These are phyloP conservation scores for mouse (Mus musculus) DNA, from an alignment of 2,113 vertebrate genomes.

Conservation along the genomic window GRCm39 chr4:39660501-39661000, in stretches of 20 bases:
- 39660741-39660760: slow-evolving; percentile 59
- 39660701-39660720: slow-evolving; percentile 57
- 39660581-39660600: neutral
- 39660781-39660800: slow-evolving; percentile 27
- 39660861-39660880: slow-evolving; percentile 51
- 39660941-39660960: neutral
- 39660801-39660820: slow-evolving; percentile 28
- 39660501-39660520: neutral
- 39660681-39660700: neutral
- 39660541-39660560: neutral
- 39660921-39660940: neutral
- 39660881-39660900: slow-evolving; percentile 49
- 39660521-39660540: neutral
- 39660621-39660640: neutral
- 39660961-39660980: slow-evolving; percentile 31
- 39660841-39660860: neutral
- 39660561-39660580: neutral
- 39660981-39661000: neutral
- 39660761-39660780: slow-evolving; percentile 23
- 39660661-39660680: neutral
- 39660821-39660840: neutral
- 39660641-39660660: slow-evolving; percentile 32
- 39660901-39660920: slow-evolving; percentile 35
- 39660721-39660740: slow-evolving; percentile 31
- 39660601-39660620: neutral